Base-by-base conservation (phyloP, 1,140 invertebrate genomes). In the Aphelinus atriplicis region DNA sequence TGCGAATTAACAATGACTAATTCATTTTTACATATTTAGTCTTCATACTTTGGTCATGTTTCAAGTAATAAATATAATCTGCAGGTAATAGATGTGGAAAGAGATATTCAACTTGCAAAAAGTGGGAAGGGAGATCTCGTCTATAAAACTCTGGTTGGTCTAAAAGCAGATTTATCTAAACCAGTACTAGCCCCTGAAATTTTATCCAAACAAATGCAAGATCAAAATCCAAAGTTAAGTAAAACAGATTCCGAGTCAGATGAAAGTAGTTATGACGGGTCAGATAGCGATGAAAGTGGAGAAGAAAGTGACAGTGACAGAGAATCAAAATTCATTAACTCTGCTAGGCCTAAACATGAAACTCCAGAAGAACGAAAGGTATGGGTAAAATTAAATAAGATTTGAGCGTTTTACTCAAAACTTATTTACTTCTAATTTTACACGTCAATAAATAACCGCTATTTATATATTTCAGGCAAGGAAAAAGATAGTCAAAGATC, bases 71-170 rank as follows among this genome's bases (percentile, higher is more conserved):
- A 26, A 26, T 26, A 26, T 26, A 26, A 26, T 73, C 0, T 68
- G 84, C 81, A 94, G 93, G 94, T 98, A 9, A 91, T 95, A 47
- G 92, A 99, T 86, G 93, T 94, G 87, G 98, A 99, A 86, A 88
- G 95, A 62, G 97, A 99, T 86, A 94, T 95, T 65, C 91, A 89
- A 67, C 90, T 95, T 80, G 92, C 92, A 0, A 95, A 95, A 85
- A 88, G 92, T 75, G 94, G 95, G 69, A 89, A 93, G 65, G 89
- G 93, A 72, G 91, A 94, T 86, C 88, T 97, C 4, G 89, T 93
- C 67, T 98, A 97, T 82, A 94, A 94, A 79, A 96, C 94, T 70
- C 89, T 98, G 60, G 91, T 94, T 46, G 96, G 95, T 2, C 89
- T 98, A 63, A 96, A 94, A 84, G 86, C 91, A 43, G 94, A 96